Evolutionary conservation across 2,113 vertebrate species (phyloP), one percentile per base, ranked within the genome.

Genomic region (Amblyornis subalaris): DNA sequence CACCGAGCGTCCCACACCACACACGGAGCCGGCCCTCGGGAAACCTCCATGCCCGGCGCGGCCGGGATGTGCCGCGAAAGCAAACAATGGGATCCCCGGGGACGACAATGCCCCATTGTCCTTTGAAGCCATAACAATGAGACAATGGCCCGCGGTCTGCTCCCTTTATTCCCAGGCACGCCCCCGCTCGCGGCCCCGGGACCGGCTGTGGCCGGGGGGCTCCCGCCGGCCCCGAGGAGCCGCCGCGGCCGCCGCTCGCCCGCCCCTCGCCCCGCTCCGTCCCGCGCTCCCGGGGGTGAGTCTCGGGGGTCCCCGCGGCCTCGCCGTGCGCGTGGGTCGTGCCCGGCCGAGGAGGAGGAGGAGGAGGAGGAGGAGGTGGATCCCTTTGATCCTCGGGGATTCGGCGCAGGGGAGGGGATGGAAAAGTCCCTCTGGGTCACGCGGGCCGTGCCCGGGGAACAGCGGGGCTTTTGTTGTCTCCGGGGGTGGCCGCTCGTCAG

Each of bases 21-120:
- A 93, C 95, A 94, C 83, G 22, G 90, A 89, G 90, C 85, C 91
- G 93, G 94, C 96, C 94, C 95, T 92, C 75, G 47, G 96, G 90
- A 95, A 93, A 88, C 87, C 88, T 95, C 92, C 78, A 78, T 36
- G 25, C 92, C 33, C 36, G 17, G 61, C 40, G 23, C 18, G 65
- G 91, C 96, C 75, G 91, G 78, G 87, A 48, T 89, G 78, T 69
- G 94, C 95, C 50, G 89, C 51, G 53, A 86, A 35, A 66, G 88
- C 91, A n/a, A 95, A 95, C 95, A 96, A 96, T 96, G 96, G 85
- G 24, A 94, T 94, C 94, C 91, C 96, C 91, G 24, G 93, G 89
- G 92, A 95, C 84, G 61, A 97, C 96, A 96, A 95, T 96, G 82
- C 18, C 93, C 94, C 95, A 96, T 96, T 97, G 95, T 97, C 94